These are phyloP conservation scores for Athene cunicularia DNA, from an alignment of 2,113 vertebrate genomes.

Conservation along the genomic window DNA sequence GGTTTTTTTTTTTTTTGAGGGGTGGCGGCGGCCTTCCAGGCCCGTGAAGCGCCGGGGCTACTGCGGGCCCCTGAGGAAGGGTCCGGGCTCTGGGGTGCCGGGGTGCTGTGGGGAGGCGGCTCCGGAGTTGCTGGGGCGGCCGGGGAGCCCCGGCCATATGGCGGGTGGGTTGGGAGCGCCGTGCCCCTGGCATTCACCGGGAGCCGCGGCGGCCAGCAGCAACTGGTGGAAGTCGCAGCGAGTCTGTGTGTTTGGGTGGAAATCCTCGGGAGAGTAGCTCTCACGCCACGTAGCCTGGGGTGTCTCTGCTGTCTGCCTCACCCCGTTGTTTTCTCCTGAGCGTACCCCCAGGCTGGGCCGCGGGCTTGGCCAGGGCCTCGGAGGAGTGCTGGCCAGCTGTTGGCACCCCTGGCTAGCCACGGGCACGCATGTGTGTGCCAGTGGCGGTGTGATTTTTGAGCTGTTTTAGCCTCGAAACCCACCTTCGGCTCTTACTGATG, in stretches of 20 bases:
- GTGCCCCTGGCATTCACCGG: neutral
- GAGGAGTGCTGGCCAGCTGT: neutral
- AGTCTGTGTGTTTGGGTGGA: neutral
- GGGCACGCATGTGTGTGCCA: accelerated
- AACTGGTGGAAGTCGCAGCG: neutral
- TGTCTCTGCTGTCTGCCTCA: neutral
- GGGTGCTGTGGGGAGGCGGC: neutral
- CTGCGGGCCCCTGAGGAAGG: neutral
- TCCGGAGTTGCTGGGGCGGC: neutral
- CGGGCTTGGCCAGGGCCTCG: neutral
- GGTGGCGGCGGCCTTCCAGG: neutral
- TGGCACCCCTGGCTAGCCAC: accelerated
- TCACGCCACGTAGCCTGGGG: accelerated
- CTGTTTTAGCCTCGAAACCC: accelerated
- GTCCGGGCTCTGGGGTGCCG: neutral
- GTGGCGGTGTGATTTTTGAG: accelerated
- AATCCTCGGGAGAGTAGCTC: neutral
- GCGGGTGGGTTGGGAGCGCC: neutral
- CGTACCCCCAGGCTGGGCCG: neutral
- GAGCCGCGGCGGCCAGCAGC: neutral
- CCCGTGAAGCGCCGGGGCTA: neutral
- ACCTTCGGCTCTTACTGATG: accelerated
- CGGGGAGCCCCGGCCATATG: accelerated
- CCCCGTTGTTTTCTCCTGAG: too few relatives aligned
- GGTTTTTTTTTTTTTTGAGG: neutral